Evolutionary conservation across 2,888 invertebrate genomes (phyloP).

Genomic region (Habroteleia sp.): DNA sequence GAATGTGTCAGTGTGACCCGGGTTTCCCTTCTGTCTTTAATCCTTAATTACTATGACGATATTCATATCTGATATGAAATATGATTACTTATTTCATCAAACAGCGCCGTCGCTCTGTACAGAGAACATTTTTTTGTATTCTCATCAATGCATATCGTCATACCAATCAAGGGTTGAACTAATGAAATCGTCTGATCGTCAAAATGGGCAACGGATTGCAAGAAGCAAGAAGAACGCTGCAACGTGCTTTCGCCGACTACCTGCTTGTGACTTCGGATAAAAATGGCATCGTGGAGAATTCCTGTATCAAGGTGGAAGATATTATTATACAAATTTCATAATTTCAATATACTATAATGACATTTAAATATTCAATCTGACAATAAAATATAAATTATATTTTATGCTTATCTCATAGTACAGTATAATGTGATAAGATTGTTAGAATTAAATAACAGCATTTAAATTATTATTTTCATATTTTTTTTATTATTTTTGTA

Average conservation of each 20-base stretch:
- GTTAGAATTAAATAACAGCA: no score
- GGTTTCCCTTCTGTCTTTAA: constrained; percentile 10
- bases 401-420: no score
- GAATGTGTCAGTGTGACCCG: constrained; percentile 4
- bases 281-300: constrained; percentile 14
- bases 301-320: constrained; percentile 28
- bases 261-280: constrained; percentile 9
- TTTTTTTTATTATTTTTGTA: no score
- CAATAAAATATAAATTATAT: no score
- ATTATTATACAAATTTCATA: constrained; percentile 18
- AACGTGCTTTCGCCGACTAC: background rate
- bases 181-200: constrained; percentile 7
- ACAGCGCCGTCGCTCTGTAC: no score
- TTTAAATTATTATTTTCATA: no score
- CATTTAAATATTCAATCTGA: no score
- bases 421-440: no score
- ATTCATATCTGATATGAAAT: background rate
- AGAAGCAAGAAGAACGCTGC: constrained; percentile 9
- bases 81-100: no score
- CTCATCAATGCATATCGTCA: background rate
- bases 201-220: constrained; percentile 6
- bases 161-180: constrained; percentile 15
- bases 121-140: constrained; percentile 3
- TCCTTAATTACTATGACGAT: constrained; percentile 28
- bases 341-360: constrained; percentile 1